phyloP scores from a whole-genome alignment of 2,113 vertebrate genomes.

The Neogale vison region DNA sequence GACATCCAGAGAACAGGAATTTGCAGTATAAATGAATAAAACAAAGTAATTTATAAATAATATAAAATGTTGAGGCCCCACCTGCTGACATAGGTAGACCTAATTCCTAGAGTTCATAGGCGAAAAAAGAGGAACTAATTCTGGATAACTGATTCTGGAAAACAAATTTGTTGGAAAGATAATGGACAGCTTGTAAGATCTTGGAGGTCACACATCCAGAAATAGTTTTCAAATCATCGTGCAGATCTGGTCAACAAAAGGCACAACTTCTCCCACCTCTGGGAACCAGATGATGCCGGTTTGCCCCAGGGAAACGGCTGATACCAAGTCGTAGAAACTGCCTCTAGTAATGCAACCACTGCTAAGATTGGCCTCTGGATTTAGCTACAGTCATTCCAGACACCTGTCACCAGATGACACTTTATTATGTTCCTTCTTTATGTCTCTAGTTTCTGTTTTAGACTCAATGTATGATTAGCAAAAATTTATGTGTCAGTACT shows the following conservation, averaged over 20 bases:
- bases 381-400: not conserved
- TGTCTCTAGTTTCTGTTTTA: not conserved
- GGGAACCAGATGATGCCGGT: not conserved
- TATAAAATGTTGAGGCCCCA: not conserved
- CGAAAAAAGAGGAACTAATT: not conserved
- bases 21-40: not conserved
- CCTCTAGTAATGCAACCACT: not conserved
- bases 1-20: not conserved
- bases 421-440: not conserved
- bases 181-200: not conserved
- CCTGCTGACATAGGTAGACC: not conserved
- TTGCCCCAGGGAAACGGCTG: not conserved
- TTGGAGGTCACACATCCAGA: fast-evolving
- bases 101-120: not conserved
- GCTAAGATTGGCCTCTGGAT: not conserved
- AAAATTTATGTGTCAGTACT: not conserved
- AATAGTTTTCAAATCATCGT: not conserved
- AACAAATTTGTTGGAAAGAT: not conserved
- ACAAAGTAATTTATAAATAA: not conserved
- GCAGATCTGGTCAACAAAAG: not conserved
- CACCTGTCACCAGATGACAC: not conserved
- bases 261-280: not conserved
- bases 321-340: not conserved
- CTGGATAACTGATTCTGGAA: not conserved
- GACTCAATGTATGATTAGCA: not conserved